Conservation (phyloP, 2,888 invertebrate genomes). For the Pyrrhia umbra region DNA sequence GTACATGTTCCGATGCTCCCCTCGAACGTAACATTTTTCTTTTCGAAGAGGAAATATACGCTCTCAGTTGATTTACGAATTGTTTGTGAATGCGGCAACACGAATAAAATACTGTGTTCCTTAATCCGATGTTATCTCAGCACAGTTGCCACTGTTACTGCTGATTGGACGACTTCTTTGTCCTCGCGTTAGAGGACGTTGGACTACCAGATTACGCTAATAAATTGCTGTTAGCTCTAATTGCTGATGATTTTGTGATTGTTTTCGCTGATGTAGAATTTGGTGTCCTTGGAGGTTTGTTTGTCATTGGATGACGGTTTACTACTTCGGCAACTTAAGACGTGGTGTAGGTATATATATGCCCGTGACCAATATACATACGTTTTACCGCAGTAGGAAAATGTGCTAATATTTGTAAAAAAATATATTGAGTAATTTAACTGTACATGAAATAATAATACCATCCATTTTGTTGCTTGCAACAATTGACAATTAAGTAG, state of each 20-base stretch:
- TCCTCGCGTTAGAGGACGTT: slow-evolving; percentile 29
- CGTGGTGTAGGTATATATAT: too few species aligned
- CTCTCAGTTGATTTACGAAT: slow-evolving; percentile 60
- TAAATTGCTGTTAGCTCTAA: slow-evolving; percentile 46
- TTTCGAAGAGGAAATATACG: slow-evolving; percentile 63
- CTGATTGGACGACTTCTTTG: slow-evolving; percentile 55
- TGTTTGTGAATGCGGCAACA: slow-evolving; percentile 62
- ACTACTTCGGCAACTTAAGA: too few species aligned
- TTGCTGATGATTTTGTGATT: slow-evolving; percentile 46
- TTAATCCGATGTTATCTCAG: slow-evolving; percentile 45
- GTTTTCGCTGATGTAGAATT: slow-evolving; percentile 22
- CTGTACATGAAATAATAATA: too few species aligned
- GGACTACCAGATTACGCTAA: slow-evolving; percentile 38
- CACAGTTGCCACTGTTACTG: slow-evolving; percentile 31
- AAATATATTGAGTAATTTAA: too few species aligned
- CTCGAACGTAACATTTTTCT: slow-evolving; percentile 72
- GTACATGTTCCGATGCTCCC: slow-evolving; percentile 64
- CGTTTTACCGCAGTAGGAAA: too few species aligned
- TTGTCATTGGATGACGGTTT: neutral
- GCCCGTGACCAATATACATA: too few species aligned
- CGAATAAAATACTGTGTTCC: slow-evolving; percentile 38
- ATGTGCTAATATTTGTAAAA: too few species aligned
- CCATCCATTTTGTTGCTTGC: too few species aligned
- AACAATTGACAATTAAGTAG: too few species aligned
- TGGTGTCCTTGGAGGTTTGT: neutral